phyloP scores from a whole-genome alignment of 2,797 vertebrate species.

The Melanotaenia maccullochi region DNA sequence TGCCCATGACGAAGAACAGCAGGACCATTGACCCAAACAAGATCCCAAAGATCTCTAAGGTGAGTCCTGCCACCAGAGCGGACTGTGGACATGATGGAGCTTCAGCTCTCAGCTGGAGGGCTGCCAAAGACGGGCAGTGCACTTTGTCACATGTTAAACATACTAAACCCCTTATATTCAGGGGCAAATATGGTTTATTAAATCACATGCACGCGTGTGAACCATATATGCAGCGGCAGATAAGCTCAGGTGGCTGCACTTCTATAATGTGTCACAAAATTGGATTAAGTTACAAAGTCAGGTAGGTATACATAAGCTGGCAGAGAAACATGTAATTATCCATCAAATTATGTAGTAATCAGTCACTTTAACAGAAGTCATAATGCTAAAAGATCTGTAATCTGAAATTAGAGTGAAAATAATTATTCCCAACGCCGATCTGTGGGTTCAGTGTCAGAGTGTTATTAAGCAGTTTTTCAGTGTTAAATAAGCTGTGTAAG shows the following conservation, averaged over 20 bases:
- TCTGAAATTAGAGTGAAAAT: neutral
- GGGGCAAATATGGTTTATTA: neutral
- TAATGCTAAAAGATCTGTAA: neutral
- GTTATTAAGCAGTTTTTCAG: neutral
- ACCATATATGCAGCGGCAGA: too few species aligned
- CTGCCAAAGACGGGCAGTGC: neutral
- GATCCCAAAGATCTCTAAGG: constrained; percentile 99
- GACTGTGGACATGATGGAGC: neutral
- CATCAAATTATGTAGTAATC: neutral
- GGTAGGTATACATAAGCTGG: neutral
- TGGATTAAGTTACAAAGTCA: neutral
- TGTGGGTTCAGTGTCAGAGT: neutral
- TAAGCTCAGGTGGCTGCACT: neutral
- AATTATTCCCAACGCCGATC: too few species aligned
- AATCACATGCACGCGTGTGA: neutral
- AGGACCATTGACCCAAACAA: constrained; percentile 96
- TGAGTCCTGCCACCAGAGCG: constrained; percentile 62
- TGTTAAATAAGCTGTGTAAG: neutral
- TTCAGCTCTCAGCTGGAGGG: neutral
- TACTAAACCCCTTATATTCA: neutral
- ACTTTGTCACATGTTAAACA: neutral
- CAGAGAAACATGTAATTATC: neutral
- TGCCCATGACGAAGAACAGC: constrained; percentile 96
- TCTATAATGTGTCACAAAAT: neutral
- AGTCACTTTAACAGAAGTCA: neutral